Conservation (phyloP, 2,113 vertebrate species). For the Phalacrocorax brasilianus region DNA sequence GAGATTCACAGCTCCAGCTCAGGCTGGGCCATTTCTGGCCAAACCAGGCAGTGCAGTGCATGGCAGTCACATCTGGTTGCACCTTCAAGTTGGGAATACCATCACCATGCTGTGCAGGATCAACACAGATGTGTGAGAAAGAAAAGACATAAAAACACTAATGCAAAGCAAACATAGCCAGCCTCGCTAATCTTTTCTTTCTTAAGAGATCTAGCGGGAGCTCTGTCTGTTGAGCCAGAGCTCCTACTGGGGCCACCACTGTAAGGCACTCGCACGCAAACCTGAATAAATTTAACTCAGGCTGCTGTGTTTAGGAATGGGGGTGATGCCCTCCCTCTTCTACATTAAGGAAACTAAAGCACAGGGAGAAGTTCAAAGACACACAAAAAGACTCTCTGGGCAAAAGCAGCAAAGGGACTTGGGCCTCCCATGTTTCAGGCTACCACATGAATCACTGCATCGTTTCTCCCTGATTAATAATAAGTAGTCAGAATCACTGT, state of each 20-base stretch:
- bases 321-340: not conserved
- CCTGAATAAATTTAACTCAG: not conserved
- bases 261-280: not conserved
- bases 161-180: not conserved
- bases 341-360: not conserved
- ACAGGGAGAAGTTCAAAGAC: not conserved
- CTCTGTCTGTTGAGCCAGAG: not conserved
- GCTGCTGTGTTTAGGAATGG: not conserved
- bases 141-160: not conserved
- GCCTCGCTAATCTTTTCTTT: not conserved
- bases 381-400: not conserved
- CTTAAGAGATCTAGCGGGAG: not conserved
- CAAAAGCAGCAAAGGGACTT: not conserved
- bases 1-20: accelerated
- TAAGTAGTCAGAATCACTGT: not conserved
- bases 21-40: not conserved
- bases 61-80: accelerated
- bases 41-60: accelerated
- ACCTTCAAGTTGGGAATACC: not conserved
- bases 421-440: not conserved
- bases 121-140: not conserved
- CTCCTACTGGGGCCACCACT: accelerated
- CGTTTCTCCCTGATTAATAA: not conserved
- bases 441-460: not conserved
- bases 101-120: accelerated